Conservation (phyloP, 2,888 invertebrate species). For the Diarsia rubi region DNA sequence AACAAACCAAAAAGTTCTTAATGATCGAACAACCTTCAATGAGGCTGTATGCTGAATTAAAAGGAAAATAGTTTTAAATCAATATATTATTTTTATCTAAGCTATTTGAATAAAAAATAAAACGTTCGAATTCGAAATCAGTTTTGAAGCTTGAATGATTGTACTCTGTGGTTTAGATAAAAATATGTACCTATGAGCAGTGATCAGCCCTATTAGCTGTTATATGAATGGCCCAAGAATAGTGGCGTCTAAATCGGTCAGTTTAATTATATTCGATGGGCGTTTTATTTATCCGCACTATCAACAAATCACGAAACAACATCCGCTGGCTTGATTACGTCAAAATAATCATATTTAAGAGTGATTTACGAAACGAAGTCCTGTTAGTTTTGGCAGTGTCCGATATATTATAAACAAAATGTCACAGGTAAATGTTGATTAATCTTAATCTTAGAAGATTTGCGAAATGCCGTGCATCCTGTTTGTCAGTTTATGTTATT, state of each 20-base stretch:
- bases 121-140: conserved; percentile 6
- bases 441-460: conserved; percentile 38
- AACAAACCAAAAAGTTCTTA: not conserved
- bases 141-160: not conserved
- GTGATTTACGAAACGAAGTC: conserved; percentile 58
- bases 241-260: conserved; percentile 75
- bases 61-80: too few relatives aligned
- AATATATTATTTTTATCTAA: too few relatives aligned
- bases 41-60: not conserved
- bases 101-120: not conserved
- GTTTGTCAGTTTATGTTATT: conserved; percentile 27
- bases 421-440: conserved; percentile 43
- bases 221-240: conserved; percentile 80
- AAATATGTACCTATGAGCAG: not conserved
- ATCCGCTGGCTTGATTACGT: conserved; percentile 62
- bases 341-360: conserved; percentile 62
- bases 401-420: conserved; percentile 61
- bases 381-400: conserved; percentile 68
- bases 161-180: conserved; percentile 1
- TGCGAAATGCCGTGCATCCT: conserved; percentile 37
- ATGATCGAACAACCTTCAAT: not conserved
- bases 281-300: conserved; percentile 72
- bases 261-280: conserved; percentile 76
- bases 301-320: conserved; percentile 61
- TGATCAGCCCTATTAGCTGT: conserved; percentile 42